phyloP scores from a whole-genome alignment of 2,797 vertebrate species.

The Potorous gilbertii region DNA sequence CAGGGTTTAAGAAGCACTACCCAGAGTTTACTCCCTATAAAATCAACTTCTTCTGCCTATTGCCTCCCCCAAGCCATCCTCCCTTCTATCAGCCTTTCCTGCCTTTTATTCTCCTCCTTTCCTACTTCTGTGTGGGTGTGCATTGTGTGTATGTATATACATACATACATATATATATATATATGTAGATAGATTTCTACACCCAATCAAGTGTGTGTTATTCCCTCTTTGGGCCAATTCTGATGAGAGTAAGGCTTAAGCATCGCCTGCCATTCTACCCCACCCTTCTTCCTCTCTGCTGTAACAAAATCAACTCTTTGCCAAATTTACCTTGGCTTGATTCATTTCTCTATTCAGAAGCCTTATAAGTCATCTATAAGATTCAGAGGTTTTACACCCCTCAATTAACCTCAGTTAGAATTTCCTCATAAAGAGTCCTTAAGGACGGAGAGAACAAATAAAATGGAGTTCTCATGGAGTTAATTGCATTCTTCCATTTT shows the following conservation, averaged over 20 bases:
- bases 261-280: background rate
- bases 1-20: too few relatives aligned
- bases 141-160: background rate
- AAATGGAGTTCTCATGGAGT: background rate
- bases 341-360: conserved; percentile 33
- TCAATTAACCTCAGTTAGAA: background rate
- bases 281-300: background rate
- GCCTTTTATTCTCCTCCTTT: background rate
- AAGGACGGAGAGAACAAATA: background rate
- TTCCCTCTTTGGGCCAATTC: background rate
- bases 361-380: background rate
- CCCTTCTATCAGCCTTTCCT: background rate
- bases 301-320: background rate
- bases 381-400: background rate
- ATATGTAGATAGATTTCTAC: background rate
- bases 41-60: background rate
- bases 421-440: conserved; percentile 3
- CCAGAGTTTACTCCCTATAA: background rate
- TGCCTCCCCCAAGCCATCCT: background rate
- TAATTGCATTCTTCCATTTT: background rate
- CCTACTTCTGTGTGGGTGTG: background rate
- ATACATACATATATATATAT: too few relatives aligned
- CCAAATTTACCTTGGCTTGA: conserved; percentile 26
- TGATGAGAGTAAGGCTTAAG: background rate
- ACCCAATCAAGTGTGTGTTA: background rate